Base-by-base conservation (phyloP, 2,113 vertebrate species). In the Salvelinus fontinalis region DNA sequence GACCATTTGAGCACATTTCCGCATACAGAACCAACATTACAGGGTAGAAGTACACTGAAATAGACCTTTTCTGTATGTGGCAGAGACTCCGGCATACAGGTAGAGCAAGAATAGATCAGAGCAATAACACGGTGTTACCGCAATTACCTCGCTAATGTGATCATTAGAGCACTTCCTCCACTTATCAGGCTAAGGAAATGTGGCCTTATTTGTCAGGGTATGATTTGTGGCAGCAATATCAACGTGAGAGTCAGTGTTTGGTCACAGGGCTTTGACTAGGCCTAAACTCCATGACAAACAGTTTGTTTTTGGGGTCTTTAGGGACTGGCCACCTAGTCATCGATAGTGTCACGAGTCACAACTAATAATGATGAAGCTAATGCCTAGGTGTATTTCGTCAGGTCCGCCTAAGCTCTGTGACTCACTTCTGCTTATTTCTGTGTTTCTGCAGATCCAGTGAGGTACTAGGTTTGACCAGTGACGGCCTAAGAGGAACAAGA, bases 391-490 rank as follows among this genome's bases (percentile, higher is more conserved):
- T 29, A 68, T 76, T 3, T 79, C 70, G 75, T 6, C 24, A 66
- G 14, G 51, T 54, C 51, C 18, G 51, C 51, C 51, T 18, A 29
- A 16, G 20, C 76, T 79, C 27, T 68, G 13, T 89, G 54, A 84
- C 74, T 82, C 24, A 54, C 16, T 16, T 67, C 16, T 81, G 16
- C 78, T 39, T 81, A 8, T 83, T 77, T 84, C 29, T 91, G 44
- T 90, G 44, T 90, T 79, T 84, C 76, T 86, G 57, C 79, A 94
- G 93, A 87, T 69, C 77, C 80, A 83, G 75, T 79, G 72, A 78
- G 82, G 72, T 66, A 75, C 77, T 22, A 65, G 62, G 59, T 9
- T 12, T 82, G 75, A 84, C 69, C 80, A 27, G n/a, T 71, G 72
- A 76, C 27, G 5, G 5, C 11, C 26, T 16, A 51, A 29, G 24